Evolutionary conservation across 2,888 invertebrate species (phyloP), one percentile per base, ranked within the genome.

Genomic region (Eledone cirrhosa): DNA sequence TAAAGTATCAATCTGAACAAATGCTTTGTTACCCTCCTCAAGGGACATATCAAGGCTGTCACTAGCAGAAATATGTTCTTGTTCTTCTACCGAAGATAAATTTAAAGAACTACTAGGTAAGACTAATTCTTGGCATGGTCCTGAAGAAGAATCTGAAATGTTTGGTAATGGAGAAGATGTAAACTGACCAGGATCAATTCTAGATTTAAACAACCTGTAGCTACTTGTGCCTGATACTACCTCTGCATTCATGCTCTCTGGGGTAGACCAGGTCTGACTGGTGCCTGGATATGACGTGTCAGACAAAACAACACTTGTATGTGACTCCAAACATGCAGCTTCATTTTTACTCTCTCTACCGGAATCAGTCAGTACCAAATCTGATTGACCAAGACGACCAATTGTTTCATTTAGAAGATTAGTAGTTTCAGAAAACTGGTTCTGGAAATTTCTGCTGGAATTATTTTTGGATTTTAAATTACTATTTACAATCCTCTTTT

Each of bases 401-500:
- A 72, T 72, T 11, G 72, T 41, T 72, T 72, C 41, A 72, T 72
- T 72, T 41, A 72, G 31, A 31, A 72, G 22, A 41, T 72, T 31
- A 13, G 41, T 31, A 72, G 31, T 72, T 72, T 72, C 41, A 31
- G 41, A 72, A 22, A 14, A n/a, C 22, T 33, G 41, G n/a, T 72
- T 41, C 13, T 41, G 22, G 41, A 41, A 41, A 22, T 72, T 41
- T 72, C 41, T 72, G 41, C 33, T 22, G 8, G 72, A 72, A 41
- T 41, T 31, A 27, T n/a, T 24, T 31, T 33, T 72, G 31, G 72
- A 72, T 41, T 72, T 22, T 72, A 72, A 41, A n/a, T 41, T 41
- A n/a, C 72, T 72, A 72, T 72, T 22, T 72, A 72, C 41, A n/a
- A 72, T 41, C 22, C 72, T 72, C 22, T 31, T 72, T 72, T 72